Percentiles rank a stretch among this genome's conserved stretches.
Conservation (phyloP, 2,113 vertebrate species). For the Pelecanus crispus region DNA sequence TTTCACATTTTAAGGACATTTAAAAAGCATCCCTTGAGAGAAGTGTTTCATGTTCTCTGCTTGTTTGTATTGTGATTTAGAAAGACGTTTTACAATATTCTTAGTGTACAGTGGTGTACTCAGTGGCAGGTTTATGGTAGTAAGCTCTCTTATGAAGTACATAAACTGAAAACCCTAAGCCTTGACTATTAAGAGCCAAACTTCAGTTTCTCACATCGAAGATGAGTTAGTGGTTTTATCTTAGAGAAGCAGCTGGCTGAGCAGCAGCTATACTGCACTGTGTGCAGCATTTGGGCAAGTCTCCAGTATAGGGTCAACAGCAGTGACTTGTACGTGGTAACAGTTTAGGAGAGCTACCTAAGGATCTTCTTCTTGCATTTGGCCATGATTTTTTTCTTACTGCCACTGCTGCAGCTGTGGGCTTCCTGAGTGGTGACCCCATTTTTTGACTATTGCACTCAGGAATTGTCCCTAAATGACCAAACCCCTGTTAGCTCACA, state of each 20-base stretch:
- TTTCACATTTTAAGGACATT: not conserved
- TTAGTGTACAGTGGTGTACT: not conserved
- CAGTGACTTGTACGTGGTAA: not conserved
- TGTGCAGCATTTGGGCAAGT: accelerated
- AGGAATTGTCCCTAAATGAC: not conserved
- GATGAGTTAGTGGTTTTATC: not conserved
- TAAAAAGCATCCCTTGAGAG: not conserved
- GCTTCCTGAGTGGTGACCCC: not conserved
- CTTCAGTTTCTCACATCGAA: not conserved
- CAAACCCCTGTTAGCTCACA: not conserved
- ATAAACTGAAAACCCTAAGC: not conserved
- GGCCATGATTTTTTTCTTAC: not conserved
- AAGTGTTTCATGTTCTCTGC: not conserved
- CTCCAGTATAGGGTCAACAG: not conserved
- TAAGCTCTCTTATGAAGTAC: not conserved
- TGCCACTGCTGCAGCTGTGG: not conserved
- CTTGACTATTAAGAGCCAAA: not conserved
- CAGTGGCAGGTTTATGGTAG: not conserved
- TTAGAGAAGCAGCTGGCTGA: not conserved
- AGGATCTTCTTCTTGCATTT: not conserved
- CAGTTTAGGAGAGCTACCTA: not conserved
- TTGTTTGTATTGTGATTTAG: not conserved
- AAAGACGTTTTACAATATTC: not conserved
- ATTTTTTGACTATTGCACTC: not conserved
- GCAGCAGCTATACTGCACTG: accelerated